Conservation (phyloP, 2,113 vertebrate genomes). For the Dicrurus megarhynchus region DNA sequence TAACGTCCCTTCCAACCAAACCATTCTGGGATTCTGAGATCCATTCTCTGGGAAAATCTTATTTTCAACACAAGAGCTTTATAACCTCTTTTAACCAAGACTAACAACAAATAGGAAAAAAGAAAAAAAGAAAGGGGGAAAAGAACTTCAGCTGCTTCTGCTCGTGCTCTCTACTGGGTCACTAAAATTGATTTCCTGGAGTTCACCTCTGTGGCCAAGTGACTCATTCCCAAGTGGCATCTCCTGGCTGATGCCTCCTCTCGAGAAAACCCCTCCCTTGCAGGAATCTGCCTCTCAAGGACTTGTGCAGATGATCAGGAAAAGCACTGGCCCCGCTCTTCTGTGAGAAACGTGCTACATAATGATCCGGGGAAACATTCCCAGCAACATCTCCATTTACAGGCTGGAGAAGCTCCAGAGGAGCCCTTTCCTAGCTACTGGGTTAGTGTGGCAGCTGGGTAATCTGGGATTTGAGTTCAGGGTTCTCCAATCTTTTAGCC, state of each 20-base stretch:
- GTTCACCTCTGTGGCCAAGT: background rate
- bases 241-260: background rate
- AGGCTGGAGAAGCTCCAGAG: background rate
- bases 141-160: background rate
- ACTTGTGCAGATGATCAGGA: background rate
- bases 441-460: background rate
- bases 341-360: fast-evolving
- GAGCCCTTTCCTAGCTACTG: background rate
- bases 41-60: background rate
- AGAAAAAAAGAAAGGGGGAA: fast-evolving
- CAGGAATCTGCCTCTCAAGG: background rate
- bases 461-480: background rate
- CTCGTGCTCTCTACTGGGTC: fast-evolving
- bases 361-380: background rate
- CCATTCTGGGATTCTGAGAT: background rate
- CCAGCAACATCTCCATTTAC: background rate
- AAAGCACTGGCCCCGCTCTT: background rate
- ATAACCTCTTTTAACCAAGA: background rate
- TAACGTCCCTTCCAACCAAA: background rate
- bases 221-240: background rate
- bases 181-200: background rate
- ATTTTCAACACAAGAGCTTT: background rate
- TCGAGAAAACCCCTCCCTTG: fast-evolving
- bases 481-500: fast-evolving
- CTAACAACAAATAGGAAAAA: background rate